Conservation (phyloP, 92 coral and sea anemone genomes). For the Epizoanthus scotinus region DNA sequence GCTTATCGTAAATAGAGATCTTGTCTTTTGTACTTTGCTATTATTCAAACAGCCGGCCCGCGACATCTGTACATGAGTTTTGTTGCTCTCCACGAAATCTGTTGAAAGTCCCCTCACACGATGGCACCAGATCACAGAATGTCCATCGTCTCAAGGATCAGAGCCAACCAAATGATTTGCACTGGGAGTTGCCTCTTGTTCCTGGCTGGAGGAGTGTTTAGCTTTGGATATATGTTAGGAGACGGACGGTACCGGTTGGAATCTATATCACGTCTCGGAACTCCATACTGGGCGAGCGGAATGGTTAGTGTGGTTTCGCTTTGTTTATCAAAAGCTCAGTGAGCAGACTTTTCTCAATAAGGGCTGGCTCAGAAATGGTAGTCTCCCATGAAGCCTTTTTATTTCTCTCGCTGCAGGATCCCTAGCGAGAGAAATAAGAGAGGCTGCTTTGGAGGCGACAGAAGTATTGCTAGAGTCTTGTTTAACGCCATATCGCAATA, state of each 20-base stretch:
- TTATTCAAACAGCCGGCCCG: not conserved
- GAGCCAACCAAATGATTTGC: constrained; percentile 27
- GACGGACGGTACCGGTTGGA: not conserved
- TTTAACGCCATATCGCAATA: too few species aligned
- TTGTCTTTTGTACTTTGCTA: too few species aligned
- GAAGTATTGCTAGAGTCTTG: too few species aligned
- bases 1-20: too few species aligned
- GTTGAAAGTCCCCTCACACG: not conserved
- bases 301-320: constrained; percentile 7
- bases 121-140: constrained; percentile 11
- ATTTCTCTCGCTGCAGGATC: too few species aligned
- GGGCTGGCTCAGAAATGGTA: too few species aligned
- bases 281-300: constrained; percentile 22
- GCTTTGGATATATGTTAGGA: constrained; percentile 10
- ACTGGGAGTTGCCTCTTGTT: constrained; percentile 30
- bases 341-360: too few species aligned
- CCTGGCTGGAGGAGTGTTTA: constrained; percentile 31
- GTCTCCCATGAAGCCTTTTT: too few species aligned
- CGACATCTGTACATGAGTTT: not conserved
- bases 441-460: too few species aligned
- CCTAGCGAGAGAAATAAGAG: too few species aligned
- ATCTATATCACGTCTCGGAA: not conserved
- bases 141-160: constrained; percentile 16
- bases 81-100: not conserved
- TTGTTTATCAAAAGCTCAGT: too few species aligned